Evolutionary conservation across 2,888 invertebrate species (phyloP).

Genomic region (Lochmaea crataegi): DNA sequence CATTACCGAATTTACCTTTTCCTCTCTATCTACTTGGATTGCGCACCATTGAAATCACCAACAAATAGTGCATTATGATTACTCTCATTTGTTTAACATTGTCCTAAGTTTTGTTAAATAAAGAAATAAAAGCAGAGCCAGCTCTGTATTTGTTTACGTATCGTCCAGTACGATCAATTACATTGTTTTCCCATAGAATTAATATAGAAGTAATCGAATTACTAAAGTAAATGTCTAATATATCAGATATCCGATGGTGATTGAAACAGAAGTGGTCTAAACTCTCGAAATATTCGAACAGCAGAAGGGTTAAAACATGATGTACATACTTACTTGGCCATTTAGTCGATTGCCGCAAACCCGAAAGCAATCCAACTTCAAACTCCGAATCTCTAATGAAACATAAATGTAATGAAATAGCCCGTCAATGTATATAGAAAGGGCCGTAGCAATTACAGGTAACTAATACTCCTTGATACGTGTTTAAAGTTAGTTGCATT

Average conservation of each 20-base stretch:
- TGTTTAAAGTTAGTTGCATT: slow-evolving; percentile 65
- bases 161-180: not conserved
- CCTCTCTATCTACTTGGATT: no score
- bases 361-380: slow-evolving; percentile 56
- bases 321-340: slow-evolving; percentile 46
- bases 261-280: slow-evolving; percentile 33
- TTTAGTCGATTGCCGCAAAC: slow-evolving; percentile 52
- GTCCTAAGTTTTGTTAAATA: no score
- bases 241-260: slow-evolving; percentile 41
- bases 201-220: slow-evolving; percentile 20
- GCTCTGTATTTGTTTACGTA: not conserved
- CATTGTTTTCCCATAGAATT: slow-evolving; percentile 24
- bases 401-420: slow-evolving; percentile 63
- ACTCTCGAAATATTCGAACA: slow-evolving; percentile 41
- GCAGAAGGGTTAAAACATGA: slow-evolving; percentile 29
- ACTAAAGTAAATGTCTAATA: slow-evolving; percentile 22
- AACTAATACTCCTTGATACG: slow-evolving; percentile 65
- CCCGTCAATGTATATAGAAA: slow-evolving; percentile 59
- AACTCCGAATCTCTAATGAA: slow-evolving; percentile 59
- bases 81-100: no score
- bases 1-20: no score
- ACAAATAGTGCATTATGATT: no score
- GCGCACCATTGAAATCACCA: no score
- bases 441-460: slow-evolving; percentile 61
- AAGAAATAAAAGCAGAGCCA: not conserved